Conservation (phyloP, 2,113 vertebrate species). For the Melanerpes aurifrons region DNA sequence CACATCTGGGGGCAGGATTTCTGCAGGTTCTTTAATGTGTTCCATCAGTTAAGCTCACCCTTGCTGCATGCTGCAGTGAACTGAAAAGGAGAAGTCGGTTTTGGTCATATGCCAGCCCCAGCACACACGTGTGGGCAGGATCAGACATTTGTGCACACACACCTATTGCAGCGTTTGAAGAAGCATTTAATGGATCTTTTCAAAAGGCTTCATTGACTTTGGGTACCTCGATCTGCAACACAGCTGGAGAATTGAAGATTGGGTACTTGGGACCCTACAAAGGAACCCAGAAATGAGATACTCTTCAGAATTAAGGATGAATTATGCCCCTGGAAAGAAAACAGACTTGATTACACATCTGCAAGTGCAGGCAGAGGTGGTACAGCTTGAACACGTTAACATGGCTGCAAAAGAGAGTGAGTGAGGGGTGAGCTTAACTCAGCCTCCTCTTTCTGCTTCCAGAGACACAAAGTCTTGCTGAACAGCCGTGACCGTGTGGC, state of each 20-base stretch:
- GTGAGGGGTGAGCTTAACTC: neutral
- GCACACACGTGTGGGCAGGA: fast-evolving
- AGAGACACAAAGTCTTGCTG: neutral
- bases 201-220: neutral
- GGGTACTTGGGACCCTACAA: neutral
- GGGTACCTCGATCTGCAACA: neutral
- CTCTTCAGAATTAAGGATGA: neutral
- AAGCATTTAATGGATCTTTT: neutral
- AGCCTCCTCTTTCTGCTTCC: neutral
- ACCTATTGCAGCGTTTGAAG: neutral
- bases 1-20: neutral
- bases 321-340: neutral
- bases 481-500: neutral
- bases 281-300: neutral
- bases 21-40: neutral
- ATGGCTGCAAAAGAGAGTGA: neutral
- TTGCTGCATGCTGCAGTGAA: neutral
- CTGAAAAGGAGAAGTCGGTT: neutral
- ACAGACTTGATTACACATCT: neutral
- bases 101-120: neutral
- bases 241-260: neutral
- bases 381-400: neutral
- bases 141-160: neutral
- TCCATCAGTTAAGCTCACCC: neutral
- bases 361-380: neutral